Percentiles rank a stretch among this genome's conserved stretches.
Evolutionary conservation across 2,113 vertebrate species (phyloP).

Genomic region (Baryphthengus martii): DNA sequence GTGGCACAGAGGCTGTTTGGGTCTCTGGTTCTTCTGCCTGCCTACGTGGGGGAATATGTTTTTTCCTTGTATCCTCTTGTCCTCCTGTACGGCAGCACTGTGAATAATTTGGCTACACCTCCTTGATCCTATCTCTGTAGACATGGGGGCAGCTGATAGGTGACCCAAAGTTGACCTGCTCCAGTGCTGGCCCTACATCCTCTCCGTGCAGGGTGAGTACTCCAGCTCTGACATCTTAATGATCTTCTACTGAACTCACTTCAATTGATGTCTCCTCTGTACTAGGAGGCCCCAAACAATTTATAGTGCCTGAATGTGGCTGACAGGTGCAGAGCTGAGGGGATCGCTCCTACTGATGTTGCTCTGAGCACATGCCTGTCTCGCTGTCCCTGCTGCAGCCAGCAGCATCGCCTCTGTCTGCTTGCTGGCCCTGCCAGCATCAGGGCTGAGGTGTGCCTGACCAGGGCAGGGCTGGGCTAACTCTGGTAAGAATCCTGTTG

Average conservation of each 20-base stretch:
- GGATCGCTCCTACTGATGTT: neutral
- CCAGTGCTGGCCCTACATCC: neutral
- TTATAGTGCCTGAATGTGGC: neutral
- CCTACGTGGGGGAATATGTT: neutral
- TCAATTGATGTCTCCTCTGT: too few species aligned
- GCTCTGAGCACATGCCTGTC: neutral
- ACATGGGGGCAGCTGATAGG: neutral
- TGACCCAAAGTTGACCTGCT: neutral
- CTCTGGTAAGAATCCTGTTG: neutral
- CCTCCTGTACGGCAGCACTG: neutral
- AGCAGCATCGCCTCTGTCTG: neutral
- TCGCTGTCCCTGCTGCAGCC: rapidly evolving
- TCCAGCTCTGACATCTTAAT: neutral
- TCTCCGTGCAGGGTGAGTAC: neutral
- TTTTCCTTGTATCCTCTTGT: neutral
- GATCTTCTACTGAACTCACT: neutral
- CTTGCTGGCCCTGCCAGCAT: neutral
- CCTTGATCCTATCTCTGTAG: neutral
- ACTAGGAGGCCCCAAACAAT: too few species aligned
- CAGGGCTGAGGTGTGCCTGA: neutral
- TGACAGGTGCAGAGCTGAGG: neutral
- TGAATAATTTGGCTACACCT: neutral
- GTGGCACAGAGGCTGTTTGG: neutral
- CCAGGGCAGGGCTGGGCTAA: too few species aligned
- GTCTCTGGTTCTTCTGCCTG: neutral